Evolutionary conservation across 2,113 vertebrate genomes (phyloP).

Genomic region (Paramisgurnus dabryanus): DNA sequence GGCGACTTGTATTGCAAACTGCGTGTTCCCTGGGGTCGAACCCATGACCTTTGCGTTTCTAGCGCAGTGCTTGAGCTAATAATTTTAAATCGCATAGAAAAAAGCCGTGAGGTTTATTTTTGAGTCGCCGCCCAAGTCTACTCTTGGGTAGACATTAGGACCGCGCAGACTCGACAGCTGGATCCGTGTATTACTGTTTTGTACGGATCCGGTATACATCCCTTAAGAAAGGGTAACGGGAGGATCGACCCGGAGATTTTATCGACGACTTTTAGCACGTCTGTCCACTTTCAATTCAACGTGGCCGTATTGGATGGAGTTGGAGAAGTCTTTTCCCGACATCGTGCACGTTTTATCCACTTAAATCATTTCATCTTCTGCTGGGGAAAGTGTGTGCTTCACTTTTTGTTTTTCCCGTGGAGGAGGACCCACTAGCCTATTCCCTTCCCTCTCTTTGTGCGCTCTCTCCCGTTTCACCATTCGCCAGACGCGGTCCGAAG

Average conservation of each 20-base stretch:
- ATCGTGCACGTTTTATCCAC: conserved; percentile 50
- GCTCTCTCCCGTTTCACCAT: conserved; percentile 11
- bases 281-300: background rate
- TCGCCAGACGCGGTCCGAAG: conserved; percentile 24
- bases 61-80: too few relatives aligned
- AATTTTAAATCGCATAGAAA: background rate
- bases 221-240: background rate
- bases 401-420: conserved; percentile 62
- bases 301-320: conserved; percentile 46
- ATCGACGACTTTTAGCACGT: conserved; percentile 8
- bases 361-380: conserved; percentile 37
- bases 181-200: conserved; percentile 17
- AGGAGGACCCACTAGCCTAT: conserved; percentile 39
- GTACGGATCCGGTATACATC: conserved; percentile 20
- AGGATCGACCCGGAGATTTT: conserved; percentile 5
- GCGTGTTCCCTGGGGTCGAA: too few relatives aligned
- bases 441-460: conserved; percentile 9
- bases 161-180: conserved; percentile 48
- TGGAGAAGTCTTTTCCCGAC: conserved; percentile 39
- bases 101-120: background rate
- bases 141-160: conserved; percentile 49
- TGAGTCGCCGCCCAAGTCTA: conserved; percentile 2
- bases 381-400: conserved; percentile 58
- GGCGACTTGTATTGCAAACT: too few relatives aligned
- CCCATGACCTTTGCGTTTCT: too few relatives aligned